Base-by-base conservation (phyloP, 37 sponge, comb jelly and placozoan genomes). In the Ephydatia muelleri region DNA sequence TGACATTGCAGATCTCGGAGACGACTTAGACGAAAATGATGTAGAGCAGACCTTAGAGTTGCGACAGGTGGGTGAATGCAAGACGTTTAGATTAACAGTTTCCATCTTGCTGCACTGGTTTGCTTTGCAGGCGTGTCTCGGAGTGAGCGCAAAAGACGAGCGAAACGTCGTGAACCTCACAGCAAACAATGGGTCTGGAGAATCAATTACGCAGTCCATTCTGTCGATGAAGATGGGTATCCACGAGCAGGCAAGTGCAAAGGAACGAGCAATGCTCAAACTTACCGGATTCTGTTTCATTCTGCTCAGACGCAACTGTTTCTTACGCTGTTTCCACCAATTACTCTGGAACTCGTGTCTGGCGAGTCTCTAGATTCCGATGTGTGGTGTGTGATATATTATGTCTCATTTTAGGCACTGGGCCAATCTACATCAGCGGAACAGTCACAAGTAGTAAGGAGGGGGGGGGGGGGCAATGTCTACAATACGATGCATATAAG, bases 131-230 rank as follows among this genome's bases (percentile, higher is more conserved):
- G 91, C 86, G 2, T 86, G 86, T 49, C 91, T 90, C 23, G 91
- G 91, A 3, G 80, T 74, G 30, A 38, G 19, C 49, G 88, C 92
- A 32, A 91, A 91, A 43, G 76, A 78, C 22, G 91, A 91, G 73
- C 67, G 74, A 0, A 91, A 91, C 67, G 75, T 90, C 3, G 82
- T 90, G 19, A 65, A 77, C 34, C 4, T 90, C 26, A 86, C 79
- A 9, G 47, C 86, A 21, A 72, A 90, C 48, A 66, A 90, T 71
- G 83, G 68, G 2, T 66, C 85, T 26, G 91, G 83, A 72, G 79
- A 85, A 22, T 28, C 38, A 0, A 34, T 82, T 2, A 82, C 79
- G 5, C 86, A 74, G 33, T 21, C 86, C 77, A 84, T 89, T 43
- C 88, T 87, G 69, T 87, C 88, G 23, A 64, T 87, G 76, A 82